Conservation (phyloP, 2,113 vertebrate species). For the Plestiodon gilberti region DNA sequence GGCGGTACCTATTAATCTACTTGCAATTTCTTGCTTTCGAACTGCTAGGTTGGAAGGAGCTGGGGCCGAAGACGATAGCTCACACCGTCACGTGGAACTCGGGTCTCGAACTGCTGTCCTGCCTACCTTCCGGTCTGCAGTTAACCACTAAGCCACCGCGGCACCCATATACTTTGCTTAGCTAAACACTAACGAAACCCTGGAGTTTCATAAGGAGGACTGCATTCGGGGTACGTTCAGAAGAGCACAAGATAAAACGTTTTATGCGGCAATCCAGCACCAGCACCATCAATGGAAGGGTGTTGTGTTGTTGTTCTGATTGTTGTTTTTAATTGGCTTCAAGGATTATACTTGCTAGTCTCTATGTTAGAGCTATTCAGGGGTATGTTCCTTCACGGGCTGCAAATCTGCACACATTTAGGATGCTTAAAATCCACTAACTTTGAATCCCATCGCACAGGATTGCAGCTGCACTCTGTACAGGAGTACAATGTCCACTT, state of each 20-base stretch:
- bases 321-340: not conserved
- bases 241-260: not conserved
- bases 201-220: not conserved
- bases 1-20: too few species aligned
- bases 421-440: not conserved
- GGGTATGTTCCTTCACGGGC: not conserved
- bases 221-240: too few species aligned
- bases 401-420: too few species aligned
- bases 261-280: not conserved
- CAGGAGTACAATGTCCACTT: not conserved
- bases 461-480: not conserved
- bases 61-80: too few species aligned
- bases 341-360: not conserved
- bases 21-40: too few species aligned
- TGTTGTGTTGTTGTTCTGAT: not conserved
- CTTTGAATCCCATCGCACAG: not conserved
- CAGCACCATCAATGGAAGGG: not conserved
- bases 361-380: not conserved
- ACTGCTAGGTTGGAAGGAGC: too few species aligned
- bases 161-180: conserved; percentile 5
- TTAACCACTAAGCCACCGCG: too few species aligned
- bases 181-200: not conserved
- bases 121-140: too few species aligned
- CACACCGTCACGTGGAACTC: too few species aligned
- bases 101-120: too few species aligned